Conservation (phyloP, 2,888 invertebrate genomes). For the Galeruca laticollis region DNA sequence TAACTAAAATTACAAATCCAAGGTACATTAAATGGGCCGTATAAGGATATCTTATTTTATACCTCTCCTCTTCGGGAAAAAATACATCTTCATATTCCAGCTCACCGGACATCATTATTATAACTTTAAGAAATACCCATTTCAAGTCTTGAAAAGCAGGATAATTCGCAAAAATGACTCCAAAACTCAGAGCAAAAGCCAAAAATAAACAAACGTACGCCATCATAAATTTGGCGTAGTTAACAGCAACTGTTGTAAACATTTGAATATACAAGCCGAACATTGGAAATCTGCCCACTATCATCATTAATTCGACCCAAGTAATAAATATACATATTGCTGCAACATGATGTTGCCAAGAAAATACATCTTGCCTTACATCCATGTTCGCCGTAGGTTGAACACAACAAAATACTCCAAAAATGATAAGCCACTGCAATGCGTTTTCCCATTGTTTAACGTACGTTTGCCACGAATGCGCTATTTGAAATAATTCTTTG, state of each 20-base stretch:
- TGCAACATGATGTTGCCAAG: constrained; percentile 85
- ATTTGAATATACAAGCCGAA: constrained; percentile 90
- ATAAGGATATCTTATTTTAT: constrained; percentile 69
- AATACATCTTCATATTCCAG: constrained; percentile 88
- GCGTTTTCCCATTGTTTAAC: constrained; percentile 87
- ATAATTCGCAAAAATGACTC: constrained; percentile 84
- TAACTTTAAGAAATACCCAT: constrained; percentile 78
- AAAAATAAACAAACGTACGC: constrained; percentile 85
- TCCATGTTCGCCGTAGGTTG: constrained; percentile 62
- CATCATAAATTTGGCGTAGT: constrained; percentile 84
- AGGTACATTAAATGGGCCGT: constrained; percentile 83
- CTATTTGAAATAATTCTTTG: constrained; percentile 85
- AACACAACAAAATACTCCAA: constrained; percentile 78
- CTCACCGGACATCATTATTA: constrained; percentile 92
- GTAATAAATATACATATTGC: constrained; percentile 83
- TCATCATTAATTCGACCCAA: constrained; percentile 88
- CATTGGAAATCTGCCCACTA: constrained; percentile 86
- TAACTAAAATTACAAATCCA: constrained; percentile 82
- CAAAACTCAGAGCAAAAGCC: constrained; percentile 84
- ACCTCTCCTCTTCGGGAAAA: constrained; percentile 69
- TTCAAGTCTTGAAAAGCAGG: constrained; percentile 76
- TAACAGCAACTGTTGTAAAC: constrained; percentile 87
- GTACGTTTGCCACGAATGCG: constrained; percentile 78
- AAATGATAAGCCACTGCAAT: constrained; percentile 83
- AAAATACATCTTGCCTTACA: constrained; percentile 59